Evolutionary conservation across 2,888 invertebrate species (phyloP).

Genomic region (Acholoe squamosa): DNA sequence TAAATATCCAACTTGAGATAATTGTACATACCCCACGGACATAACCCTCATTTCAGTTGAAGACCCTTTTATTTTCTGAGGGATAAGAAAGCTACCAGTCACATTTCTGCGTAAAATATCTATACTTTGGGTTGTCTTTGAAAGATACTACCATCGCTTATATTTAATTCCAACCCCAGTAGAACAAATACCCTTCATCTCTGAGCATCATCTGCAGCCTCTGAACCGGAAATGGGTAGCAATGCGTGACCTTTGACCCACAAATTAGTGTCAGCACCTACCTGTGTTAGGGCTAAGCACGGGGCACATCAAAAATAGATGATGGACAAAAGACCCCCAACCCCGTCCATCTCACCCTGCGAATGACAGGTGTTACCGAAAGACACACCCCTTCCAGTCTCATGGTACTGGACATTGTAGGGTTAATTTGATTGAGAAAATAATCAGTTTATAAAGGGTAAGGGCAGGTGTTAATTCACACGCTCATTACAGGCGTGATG

Average conservation of each 20-base stretch:
- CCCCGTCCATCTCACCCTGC: neutral
- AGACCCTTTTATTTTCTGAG: no score
- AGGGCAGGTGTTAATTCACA: slow-evolving; percentile 6
- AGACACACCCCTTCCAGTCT: neutral
- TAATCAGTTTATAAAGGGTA: neutral
- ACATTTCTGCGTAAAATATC: no score
- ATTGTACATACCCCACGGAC: no score
- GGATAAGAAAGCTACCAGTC: no score
- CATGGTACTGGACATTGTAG: neutral
- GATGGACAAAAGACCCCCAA: neutral
- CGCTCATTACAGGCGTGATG: slow-evolving; percentile 7
- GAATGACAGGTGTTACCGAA: neutral
- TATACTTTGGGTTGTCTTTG: no score
- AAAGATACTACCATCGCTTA: neutral
- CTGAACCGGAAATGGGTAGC: neutral
- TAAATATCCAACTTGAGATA: no score
- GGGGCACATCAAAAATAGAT: slow-evolving; percentile 17
- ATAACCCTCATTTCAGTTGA: no score
- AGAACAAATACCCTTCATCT: neutral
- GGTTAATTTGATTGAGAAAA: neutral
- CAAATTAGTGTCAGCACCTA: neutral
- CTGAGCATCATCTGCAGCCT: neutral
- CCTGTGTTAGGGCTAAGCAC: neutral
- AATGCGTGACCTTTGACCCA: neutral
- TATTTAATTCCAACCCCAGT: neutral